These are phyloP conservation scores for Trachelus tabidus DNA, from an alignment of 2,888 invertebrate species.

Conservation along the genomic window DNA sequence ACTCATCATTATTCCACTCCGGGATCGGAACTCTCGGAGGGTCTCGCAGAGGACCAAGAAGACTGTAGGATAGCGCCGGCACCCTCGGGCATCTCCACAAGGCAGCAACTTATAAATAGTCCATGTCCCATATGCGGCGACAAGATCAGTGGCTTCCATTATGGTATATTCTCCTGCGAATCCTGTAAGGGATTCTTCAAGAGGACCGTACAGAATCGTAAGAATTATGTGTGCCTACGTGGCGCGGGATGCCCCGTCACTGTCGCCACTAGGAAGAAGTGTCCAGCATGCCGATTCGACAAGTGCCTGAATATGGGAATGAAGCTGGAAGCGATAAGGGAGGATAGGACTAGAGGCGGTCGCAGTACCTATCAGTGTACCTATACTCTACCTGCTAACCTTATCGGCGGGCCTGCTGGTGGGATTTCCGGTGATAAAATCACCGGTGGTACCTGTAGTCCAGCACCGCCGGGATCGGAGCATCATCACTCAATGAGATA, in stretches of 20 bases:
- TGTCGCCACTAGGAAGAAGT: slow-evolving; percentile 93
- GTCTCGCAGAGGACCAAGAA: slow-evolving; percentile 40
- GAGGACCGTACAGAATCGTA: slow-evolving; percentile 97
- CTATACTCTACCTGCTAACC: slow-evolving; percentile 81
- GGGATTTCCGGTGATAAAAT: slow-evolving; percentile 66
- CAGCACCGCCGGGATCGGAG: slow-evolving; percentile 58
- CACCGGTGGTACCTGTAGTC: slow-evolving; percentile 57
- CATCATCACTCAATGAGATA: slow-evolving; percentile 60
- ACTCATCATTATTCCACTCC: slow-evolving; percentile 37
- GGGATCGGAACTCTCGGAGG: slow-evolving; percentile 18
- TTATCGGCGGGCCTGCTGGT: slow-evolving; percentile 56
- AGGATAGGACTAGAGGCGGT: slow-evolving; percentile 94
- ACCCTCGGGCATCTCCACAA: slow-evolving; percentile 80
- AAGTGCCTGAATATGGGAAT: slow-evolving; percentile 96
- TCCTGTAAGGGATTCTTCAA: slow-evolving; percentile 99
- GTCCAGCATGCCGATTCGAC: slow-evolving; percentile 96
- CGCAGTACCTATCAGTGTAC: slow-evolving; percentile 96
- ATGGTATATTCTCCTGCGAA: slow-evolving; percentile 98
- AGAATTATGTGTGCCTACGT: slow-evolving; percentile 93
- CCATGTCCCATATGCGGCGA: slow-evolving; percentile 96
- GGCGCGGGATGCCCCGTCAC: slow-evolving; percentile 94
- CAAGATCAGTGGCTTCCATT: slow-evolving; percentile 96
- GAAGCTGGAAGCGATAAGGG: slow-evolving; percentile 96
- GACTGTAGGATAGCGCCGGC: slow-evolving; percentile 66
- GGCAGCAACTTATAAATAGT: slow-evolving; percentile 91